phyloP scores from a whole-genome alignment of 2,888 invertebrate species.

The Alloplasta piceator region DNA sequence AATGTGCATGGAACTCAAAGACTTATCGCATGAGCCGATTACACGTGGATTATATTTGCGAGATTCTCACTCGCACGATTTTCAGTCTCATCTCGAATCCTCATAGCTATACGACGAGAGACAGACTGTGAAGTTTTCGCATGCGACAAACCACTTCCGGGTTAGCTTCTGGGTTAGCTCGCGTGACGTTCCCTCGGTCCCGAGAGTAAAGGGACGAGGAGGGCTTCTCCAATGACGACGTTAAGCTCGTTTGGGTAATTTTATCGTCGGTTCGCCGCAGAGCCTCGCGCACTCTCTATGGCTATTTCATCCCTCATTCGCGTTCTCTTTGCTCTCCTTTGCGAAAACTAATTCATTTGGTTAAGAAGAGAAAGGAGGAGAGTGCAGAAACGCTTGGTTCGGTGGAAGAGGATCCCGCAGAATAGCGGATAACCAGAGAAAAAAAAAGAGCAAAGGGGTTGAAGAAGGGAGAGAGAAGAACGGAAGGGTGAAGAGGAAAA shows the following conservation, averaged over 20 bases:
- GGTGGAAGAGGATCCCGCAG: conserved; percentile 57
- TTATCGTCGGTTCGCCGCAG: conserved; percentile 71
- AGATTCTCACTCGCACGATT: conserved; percentile 43
- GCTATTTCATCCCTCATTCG: conserved; percentile 27
- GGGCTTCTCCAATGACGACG: conserved; percentile 35
- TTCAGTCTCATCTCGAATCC: conserved; percentile 15
- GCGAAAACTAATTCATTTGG: conserved; percentile 77
- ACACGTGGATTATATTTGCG: conserved; percentile 37
- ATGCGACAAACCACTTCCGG: conserved; percentile 39
- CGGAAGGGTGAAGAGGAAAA: background rate
- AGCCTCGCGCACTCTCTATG: conserved; percentile 60
- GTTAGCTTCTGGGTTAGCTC: conserved; percentile 23
- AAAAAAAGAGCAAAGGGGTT: conserved; percentile 43
- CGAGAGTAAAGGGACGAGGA: no score
- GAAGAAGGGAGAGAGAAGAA: conserved; percentile 38
- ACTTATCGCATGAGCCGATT: conserved; percentile 5
- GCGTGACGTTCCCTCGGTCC: conserved; percentile 18
- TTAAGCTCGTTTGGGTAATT: conserved; percentile 73
- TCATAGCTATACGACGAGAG: background rate
- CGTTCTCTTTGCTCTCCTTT: conserved; percentile 68
- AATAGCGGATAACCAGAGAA: conserved; percentile 48
- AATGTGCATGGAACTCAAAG: background rate
- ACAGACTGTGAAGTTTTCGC: conserved; percentile 13
- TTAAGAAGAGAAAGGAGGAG: conserved; percentile 62
- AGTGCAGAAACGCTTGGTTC: conserved; percentile 53